phyloP scores from a whole-genome alignment of 23 tunicate species.

The Pegea sp. region DNA sequence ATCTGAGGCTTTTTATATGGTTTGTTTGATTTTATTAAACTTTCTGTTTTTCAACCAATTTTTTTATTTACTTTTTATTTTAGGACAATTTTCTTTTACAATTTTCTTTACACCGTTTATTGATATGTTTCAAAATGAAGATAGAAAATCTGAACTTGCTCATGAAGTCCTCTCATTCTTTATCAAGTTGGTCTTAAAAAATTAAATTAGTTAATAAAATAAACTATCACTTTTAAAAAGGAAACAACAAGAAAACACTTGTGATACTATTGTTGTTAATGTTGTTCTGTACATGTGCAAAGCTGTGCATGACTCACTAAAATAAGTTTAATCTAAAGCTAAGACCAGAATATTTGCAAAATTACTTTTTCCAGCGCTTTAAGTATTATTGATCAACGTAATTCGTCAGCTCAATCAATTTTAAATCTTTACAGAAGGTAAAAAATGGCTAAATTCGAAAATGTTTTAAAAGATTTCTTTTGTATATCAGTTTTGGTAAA shows the following conservation, averaged over 20 bases:
- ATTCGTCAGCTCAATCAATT: slow-evolving; percentile 24
- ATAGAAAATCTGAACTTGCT: slow-evolving; percentile 31
- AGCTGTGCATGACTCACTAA: slow-evolving; percentile 62
- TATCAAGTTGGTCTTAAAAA: slow-evolving; percentile 2
- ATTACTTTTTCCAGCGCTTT: slow-evolving; percentile 24
- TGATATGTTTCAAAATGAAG: slow-evolving; percentile 89
- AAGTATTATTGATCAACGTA: slow-evolving; percentile 33
- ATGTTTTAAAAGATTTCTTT: neutral
- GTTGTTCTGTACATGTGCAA: slow-evolving; percentile 66
- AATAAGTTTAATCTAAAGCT: slow-evolving; percentile 11
- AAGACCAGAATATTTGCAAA: no score
- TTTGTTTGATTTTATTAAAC: neutral
- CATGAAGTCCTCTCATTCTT: slow-evolving; percentile 14
- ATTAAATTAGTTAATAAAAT: no score
- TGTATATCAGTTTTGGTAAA: slow-evolving; percentile 52
- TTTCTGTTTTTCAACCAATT: neutral
- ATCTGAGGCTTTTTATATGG: slow-evolving; percentile 48
- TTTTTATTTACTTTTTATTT: neutral
- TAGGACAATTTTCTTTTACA: slow-evolving; percentile 63
- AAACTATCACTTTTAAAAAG: slow-evolving; percentile 1
- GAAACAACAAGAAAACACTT: slow-evolving; percentile 4
- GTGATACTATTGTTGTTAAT: slow-evolving; percentile 47
- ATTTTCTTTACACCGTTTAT: no score
- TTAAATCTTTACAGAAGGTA: slow-evolving; percentile 44
- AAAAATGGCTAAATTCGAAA: neutral